Conservation (phyloP, 2,797 vertebrate genomes). For the Sebastes goodei region DNA sequence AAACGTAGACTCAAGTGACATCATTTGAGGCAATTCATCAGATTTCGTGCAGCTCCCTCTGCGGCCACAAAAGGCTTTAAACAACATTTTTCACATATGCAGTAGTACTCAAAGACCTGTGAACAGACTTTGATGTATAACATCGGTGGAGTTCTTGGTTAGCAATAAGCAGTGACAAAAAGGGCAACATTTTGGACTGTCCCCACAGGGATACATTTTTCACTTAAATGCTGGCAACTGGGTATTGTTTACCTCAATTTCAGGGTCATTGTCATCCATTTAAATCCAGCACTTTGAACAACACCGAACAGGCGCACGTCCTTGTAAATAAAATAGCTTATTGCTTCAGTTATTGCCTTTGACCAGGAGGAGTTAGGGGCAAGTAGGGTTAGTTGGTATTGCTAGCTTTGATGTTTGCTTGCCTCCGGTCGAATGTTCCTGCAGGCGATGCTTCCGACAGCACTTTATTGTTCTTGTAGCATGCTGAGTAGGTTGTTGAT, state of each 20-base stretch:
- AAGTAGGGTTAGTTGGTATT: neutral
- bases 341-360: conserved; percentile 41
- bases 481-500: neutral
- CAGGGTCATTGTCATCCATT: conserved; percentile 31
- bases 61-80: neutral
- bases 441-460: neutral
- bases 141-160: neutral
- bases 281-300: conserved; percentile 22
- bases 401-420: neutral
- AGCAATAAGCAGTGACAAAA: neutral
- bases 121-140: neutral
- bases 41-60: neutral
- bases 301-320: conserved; percentile 28
- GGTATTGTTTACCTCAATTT: conserved; percentile 32
- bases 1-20: neutral
- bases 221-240: neutral
- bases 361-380: neutral
- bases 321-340: conserved; percentile 44
- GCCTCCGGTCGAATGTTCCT: neutral
- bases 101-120: neutral
- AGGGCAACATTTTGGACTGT: neutral
- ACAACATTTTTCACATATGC: neutral
- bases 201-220: neutral
- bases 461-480: neutral
- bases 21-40: neutral